These are phyloP conservation scores for Taenaris catops DNA, from an alignment of 2,888 invertebrate genomes.

Conservation along the genomic window DNA sequence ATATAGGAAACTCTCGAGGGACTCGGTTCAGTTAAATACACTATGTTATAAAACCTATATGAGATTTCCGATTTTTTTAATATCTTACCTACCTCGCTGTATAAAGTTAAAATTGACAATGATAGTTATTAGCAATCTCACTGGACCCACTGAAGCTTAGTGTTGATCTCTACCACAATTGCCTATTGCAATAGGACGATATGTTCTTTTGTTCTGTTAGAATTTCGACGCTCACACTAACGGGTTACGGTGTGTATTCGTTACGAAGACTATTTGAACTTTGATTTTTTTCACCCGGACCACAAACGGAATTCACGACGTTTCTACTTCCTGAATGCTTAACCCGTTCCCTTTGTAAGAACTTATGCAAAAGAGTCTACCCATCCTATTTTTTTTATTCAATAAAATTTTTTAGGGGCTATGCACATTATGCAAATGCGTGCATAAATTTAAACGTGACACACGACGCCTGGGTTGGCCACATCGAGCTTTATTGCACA, in stretches of 20 bases:
- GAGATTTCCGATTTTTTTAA: too few species aligned
- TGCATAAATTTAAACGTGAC: constrained; percentile 72
- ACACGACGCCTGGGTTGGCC: constrained; percentile 28
- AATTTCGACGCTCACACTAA: constrained; percentile 36
- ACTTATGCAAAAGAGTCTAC: constrained; percentile 80
- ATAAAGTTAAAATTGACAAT: too few species aligned
- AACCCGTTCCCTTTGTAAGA: constrained; percentile 79
- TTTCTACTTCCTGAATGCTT: constrained; percentile 74
- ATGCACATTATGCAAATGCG: constrained; percentile 81
- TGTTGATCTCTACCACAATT: too few species aligned
- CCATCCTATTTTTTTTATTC: constrained; percentile 80
- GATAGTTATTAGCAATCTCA: too few species aligned
- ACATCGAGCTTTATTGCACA: constrained; percentile 28
- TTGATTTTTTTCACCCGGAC: constrained; percentile 42
- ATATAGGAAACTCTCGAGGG: too few species aligned
- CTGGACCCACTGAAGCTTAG: too few species aligned
- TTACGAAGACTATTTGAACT: constrained; percentile 29
- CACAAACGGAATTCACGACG: constrained; percentile 61
- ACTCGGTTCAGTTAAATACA: too few species aligned
- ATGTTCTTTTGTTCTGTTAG: constrained; percentile 29
- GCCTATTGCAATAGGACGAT: too few species aligned
- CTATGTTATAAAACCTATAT: too few species aligned
- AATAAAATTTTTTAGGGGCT: constrained; percentile 78
- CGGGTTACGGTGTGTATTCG: constrained; percentile 34
- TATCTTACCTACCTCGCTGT: too few species aligned